Percentiles rank a stretch among this genome's conserved stretches.
Evolutionary conservation across 2,797 vertebrate genomes (phyloP).

Genomic region (Typhlichthys eigenmanni): DNA sequence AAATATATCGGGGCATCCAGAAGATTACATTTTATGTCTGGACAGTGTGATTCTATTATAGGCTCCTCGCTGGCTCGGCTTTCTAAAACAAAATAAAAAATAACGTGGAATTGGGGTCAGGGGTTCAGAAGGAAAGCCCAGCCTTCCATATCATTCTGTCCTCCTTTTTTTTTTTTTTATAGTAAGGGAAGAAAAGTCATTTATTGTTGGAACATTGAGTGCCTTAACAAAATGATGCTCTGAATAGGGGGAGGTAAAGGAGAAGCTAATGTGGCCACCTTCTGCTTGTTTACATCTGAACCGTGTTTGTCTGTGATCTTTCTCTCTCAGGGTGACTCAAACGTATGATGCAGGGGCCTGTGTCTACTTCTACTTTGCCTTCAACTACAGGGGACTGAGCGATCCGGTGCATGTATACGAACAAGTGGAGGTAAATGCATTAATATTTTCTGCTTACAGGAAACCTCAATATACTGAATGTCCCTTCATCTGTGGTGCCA

Average conservation of each 20-base stretch:
- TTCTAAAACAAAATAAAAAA: constrained; percentile 38
- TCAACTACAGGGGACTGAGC: constrained; percentile 96
- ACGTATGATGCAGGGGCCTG: constrained; percentile 95
- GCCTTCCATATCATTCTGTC: constrained; percentile 42
- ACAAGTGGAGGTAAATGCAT: constrained; percentile 89
- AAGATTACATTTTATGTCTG: constrained; percentile 55
- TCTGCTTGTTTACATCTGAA: constrained; percentile 13
- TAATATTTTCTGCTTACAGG: not conserved
- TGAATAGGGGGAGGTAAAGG: constrained; percentile 1
- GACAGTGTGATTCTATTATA: constrained; percentile 61
- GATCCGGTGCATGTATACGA: constrained; percentile 93
- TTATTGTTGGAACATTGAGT: constrained; percentile 31
- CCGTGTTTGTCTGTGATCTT: constrained; percentile 8
- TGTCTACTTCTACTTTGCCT: constrained; percentile 99
- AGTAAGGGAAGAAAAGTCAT: constrained; percentile 14
- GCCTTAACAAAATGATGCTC: not conserved
- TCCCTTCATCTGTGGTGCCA: too few species aligned
- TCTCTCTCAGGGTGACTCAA: constrained; percentile 90
- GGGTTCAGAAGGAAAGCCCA: constrained; percentile 30
- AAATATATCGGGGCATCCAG: constrained; percentile 38
- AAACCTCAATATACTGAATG: not conserved
- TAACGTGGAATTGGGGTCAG: constrained; percentile 47
- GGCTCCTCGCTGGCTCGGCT: constrained; percentile 24
- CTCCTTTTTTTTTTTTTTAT: constrained; percentile 10
- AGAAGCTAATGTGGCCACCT: constrained; percentile 6